Base-by-base conservation (phyloP, 2,113 vertebrate species). In the Brachionichthys hirsutus region DNA sequence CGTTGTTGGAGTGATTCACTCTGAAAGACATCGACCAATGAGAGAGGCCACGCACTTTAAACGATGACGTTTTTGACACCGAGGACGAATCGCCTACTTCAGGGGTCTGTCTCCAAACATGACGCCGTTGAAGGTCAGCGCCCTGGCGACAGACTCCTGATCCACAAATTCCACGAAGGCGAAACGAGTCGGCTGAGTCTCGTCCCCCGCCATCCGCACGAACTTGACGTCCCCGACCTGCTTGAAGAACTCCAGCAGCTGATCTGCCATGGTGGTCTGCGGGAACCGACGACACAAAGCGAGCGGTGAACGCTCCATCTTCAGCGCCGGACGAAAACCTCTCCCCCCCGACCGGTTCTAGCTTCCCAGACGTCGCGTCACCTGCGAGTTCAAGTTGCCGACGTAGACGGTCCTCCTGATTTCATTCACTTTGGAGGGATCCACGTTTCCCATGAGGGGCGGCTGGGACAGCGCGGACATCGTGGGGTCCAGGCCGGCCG, bases 1-100 rank as follows among this genome's bases (percentile, higher is more conserved):
- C 96, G 63, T 98, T 98, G 87, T 98, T 98, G 89, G 97, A 99
- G 92, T 99, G 97, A 92, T 99, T 99, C 76, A 99, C 97, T 90
- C 97, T 99, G 87, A 53, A 68, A 73, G n/a, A 36, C 12, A 80
- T 38, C 41, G 35, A 51, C 22, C 6, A 48, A 6, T 6, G 0
- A 13, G 1, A 1, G 13, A 2, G 9, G 5, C 22, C 4, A 16
- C 24, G 20, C 14, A 30, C 34, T 49, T 15, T 53, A 24, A 40
- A 13, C 40, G 13, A 15, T 1, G 13, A 42, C 2, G 12, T 15
- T 15, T 16, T 22, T 10, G 36, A 12, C 36, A 38, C 36, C 36
- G 17, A 15, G 19, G 14, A 34, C 4, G 1, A 42, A 12, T 35
- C 1, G 54, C 94, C 72, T 93, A 99, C 97, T 99, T 99, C 49